These are phyloP conservation scores for Zapornia atra DNA, from an alignment of 2,113 vertebrate species.

Conservation along the genomic window DNA sequence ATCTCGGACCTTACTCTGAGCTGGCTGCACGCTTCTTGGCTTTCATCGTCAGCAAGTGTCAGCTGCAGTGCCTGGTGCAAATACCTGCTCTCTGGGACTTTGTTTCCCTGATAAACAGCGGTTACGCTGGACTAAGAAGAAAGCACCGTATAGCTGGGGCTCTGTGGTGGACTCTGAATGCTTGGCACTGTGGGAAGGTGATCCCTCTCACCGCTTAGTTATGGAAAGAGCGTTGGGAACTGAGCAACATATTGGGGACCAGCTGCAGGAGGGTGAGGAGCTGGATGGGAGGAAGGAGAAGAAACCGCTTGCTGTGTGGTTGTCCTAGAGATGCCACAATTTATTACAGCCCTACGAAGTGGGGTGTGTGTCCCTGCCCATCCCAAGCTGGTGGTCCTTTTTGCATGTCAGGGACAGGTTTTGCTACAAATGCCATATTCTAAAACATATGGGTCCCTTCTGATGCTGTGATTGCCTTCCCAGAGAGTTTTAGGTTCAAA, in stretches of 20 bases:
- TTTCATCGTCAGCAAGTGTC: neutral
- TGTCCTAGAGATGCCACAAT: neutral
- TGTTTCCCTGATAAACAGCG: accelerated
- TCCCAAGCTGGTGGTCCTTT: neutral
- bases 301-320: neutral
- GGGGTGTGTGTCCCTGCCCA: neutral
- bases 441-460: accelerated
- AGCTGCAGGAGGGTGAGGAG: neutral
- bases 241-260: neutral
- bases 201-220: neutral
- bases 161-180: accelerated
- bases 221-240: accelerated
- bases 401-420: neutral
- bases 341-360: neutral
- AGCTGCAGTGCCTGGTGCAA: neutral
- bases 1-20: neutral
- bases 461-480: neutral
- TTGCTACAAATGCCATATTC: neutral
- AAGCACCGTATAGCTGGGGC: neutral
- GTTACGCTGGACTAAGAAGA: neutral
- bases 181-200: neutral
- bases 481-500: neutral
- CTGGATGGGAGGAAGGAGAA: neutral
- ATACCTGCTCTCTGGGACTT: neutral
- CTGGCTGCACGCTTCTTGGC: neutral